A percentile compares a stretch with the other conserved stretches of the same genome.
Conservation (phyloP, 2,797 vertebrate genomes). For the Periophthalmus magnuspinnatus region DNA sequence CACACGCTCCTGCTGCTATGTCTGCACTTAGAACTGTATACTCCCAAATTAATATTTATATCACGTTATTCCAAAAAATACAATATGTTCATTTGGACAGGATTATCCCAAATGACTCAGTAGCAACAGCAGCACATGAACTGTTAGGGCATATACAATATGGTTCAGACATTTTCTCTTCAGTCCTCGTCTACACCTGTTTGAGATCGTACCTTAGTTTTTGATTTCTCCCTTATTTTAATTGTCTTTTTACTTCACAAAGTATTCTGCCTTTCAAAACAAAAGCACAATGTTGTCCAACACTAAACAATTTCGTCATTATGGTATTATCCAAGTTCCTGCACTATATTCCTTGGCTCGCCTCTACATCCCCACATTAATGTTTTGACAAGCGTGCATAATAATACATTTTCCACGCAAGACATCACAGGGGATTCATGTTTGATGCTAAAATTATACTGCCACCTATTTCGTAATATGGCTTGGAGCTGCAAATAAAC, state of each 20-base stretch:
- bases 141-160: not conserved
- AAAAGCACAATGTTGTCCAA: not conserved
- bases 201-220: not conserved
- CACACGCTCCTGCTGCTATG: slow-evolving; percentile 1
- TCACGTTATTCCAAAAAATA: not conserved
- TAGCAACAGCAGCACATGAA: not conserved
- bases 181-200: not conserved
- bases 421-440: not conserved
- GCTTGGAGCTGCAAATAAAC: slow-evolving; percentile 1
- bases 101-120: slow-evolving; percentile 1
- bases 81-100: not conserved
- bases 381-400: slow-evolving; percentile 1
- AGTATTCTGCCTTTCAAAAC: not conserved
- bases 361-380: not conserved
- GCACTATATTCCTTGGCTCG: not conserved
- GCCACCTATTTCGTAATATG: slow-evolving; percentile 10
- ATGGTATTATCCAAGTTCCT: not conserved
- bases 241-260: not conserved
- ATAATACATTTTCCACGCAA: not conserved
- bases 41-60: not conserved
- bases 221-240: too few relatives aligned
- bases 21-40: not conserved
- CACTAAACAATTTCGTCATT: not conserved
- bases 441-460: slow-evolving; percentile 7
- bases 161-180: not conserved